Base-by-base conservation (phyloP, 1,140 invertebrate genomes). In the Platyscapa corneri region DNA sequence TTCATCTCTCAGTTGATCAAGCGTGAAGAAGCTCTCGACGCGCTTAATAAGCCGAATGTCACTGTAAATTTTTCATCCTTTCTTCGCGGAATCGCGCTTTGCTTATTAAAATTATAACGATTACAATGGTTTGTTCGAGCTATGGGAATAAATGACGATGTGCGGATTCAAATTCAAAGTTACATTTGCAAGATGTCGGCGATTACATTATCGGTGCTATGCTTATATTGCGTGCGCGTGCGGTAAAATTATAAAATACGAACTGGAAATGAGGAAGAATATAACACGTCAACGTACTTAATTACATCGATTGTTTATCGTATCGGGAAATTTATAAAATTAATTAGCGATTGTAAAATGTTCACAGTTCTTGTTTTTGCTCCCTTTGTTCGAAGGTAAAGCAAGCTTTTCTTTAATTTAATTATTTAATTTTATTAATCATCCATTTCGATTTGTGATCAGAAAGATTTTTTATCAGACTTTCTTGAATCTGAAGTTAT, bases 1-100 rank as follows among this genome's bases (percentile, higher is more conserved):
- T 39, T 56, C 70, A 83, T 75, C n/a, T 83, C n/a, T 20, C 34
- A 27, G 82, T 56, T 83, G 82, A 83, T 27, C 49, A 83, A 83
- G 82, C 79, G 30, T 5, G 46, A n/a, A 18, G 60, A 49, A 32
- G 18, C 10, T 53, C 23, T 53, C 67, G 67, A 20, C 34, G 34
- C 18, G 3, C n/a, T 37, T 8, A 42, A 67, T 84, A 84, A 84
- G 82, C 75, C 60, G 32, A 84, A 67, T 70, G 82, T 67, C 75
- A 84, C 75, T 70, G 75, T 75, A 84, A 42, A 78, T 53, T 53
- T n/a, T 34, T 39, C 60, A 78, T 84, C 82, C 56, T 83, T 30
- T 49, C 0, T 82, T 72, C 80, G 64, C 64, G 79, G 7, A 34
- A 80, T 64, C 76, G 80, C 67, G 12, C 42, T 67, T 8, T 60